Percentiles rank a stretch among this genome's conserved stretches.
Conservation (phyloP, 2,888 invertebrate genomes). For the Ophion ellenae region DNA sequence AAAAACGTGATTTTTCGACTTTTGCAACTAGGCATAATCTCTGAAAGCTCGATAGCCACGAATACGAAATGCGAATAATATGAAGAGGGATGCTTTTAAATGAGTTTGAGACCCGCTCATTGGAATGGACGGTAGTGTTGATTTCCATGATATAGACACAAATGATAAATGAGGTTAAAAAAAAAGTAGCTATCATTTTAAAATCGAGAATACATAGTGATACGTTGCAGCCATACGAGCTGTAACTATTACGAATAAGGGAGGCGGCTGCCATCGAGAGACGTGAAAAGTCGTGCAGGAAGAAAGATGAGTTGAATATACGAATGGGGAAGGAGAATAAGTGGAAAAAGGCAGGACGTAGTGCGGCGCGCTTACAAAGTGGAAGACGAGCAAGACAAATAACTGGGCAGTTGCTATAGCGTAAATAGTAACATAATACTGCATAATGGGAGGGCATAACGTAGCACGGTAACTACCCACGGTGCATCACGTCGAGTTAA, state of each 20-base stretch:
- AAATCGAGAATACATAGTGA: not conserved
- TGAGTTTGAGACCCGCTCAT: too few species aligned
- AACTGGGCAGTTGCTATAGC: constrained; percentile 78
- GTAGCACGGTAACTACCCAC: constrained; percentile 74
- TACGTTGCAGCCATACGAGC: too few species aligned
- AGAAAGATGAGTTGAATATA: constrained; percentile 20
- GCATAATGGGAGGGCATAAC: constrained; percentile 80
- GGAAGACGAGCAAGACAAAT: constrained; percentile 79
- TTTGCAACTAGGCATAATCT: too few species aligned
- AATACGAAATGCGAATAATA: not conserved
- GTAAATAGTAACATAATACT: constrained; percentile 83
- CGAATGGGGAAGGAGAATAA: constrained; percentile 31
- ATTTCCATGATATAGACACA: too few species aligned
- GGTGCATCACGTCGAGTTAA: constrained; percentile 78
- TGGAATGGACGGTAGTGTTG: too few species aligned
- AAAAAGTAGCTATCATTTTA: not conserved
- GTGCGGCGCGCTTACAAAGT: constrained; percentile 58
- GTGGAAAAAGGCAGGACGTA: constrained; percentile 49
- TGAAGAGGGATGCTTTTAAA: not conserved
- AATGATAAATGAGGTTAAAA: not conserved
- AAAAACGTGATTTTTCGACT: too few species aligned
- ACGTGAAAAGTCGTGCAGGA: constrained; percentile 4
- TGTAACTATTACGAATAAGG: not conserved
- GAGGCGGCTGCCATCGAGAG: not conserved
- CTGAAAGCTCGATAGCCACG: not conserved